These are phyloP conservation scores for Exocentrus adspersus DNA, from an alignment of 2,888 invertebrate genomes.

Conservation along the genomic window DNA sequence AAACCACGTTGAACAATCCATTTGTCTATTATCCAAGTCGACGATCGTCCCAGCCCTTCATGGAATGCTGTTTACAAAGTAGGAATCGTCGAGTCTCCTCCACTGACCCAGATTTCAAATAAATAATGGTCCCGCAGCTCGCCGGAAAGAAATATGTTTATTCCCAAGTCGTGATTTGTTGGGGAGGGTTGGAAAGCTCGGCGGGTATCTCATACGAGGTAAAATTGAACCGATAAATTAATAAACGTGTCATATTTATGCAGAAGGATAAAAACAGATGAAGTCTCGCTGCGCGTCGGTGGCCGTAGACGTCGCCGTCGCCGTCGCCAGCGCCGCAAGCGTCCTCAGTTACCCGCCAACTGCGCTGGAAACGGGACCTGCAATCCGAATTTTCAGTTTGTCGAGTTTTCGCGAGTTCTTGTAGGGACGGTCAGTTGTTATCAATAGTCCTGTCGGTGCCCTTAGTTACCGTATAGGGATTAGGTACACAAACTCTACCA, in stretches of 20 bases:
- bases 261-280: slow-evolving; percentile 33
- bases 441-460: background rate
- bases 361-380: slow-evolving; percentile 58
- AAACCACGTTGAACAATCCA: no score
- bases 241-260: slow-evolving; percentile 33
- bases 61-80: no score
- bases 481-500: background rate
- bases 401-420: slow-evolving; percentile 26
- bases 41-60: no score
- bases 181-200: background rate
- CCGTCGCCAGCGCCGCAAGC: slow-evolving; percentile 52
- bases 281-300: slow-evolving; percentile 42
- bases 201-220: background rate
- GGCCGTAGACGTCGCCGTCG: slow-evolving; percentile 46
- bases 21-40: no score
- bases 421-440: slow-evolving; percentile 40
- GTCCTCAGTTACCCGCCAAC: slow-evolving; percentile 61
- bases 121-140: background rate
- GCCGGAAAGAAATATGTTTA: background rate
- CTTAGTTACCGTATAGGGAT: background rate
- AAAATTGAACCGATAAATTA: slow-evolving; percentile 33
- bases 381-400: slow-evolving; percentile 37
- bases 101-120: background rate
- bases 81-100: background rate
- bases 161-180: background rate